Conservation (phyloP, 2,113 vertebrate genomes). For the Cariama cristata region DNA sequence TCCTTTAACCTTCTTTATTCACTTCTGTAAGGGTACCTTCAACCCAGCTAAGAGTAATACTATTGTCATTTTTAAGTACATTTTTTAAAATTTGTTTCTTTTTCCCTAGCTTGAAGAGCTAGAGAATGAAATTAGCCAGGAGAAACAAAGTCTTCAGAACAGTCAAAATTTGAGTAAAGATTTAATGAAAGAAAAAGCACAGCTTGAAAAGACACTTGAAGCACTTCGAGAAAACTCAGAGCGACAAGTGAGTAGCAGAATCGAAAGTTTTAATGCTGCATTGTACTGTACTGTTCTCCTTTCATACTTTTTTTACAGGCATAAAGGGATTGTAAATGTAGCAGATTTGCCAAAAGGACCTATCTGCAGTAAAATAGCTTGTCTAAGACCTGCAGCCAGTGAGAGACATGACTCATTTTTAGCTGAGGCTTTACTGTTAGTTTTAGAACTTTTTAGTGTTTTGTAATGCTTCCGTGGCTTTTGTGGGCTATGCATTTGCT, state of each 20-base stretch:
- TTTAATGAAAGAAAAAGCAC: conserved; percentile 94
- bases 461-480: background rate
- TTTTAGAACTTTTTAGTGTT: background rate
- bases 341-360: background rate
- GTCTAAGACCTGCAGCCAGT: background rate
- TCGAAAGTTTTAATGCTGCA: background rate
- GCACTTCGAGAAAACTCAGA: conserved; percentile 92
- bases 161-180: conserved; percentile 90
- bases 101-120: conserved; percentile 86
- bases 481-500: background rate
- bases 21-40: background rate
- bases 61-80: background rate
- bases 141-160: conserved; percentile 87
- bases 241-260: conserved; percentile 84
- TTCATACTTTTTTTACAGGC: background rate
- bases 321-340: background rate
- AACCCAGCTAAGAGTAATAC: background rate
- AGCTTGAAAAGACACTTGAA: conserved; percentile 94
- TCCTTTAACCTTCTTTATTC: background rate
- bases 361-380: background rate
- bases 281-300: background rate
- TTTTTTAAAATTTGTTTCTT: background rate
- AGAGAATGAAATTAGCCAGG: conserved; percentile 84
- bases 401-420: background rate
- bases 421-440: background rate